These are phyloP conservation scores for Pseudorectes ferrugineus DNA, from an alignment of 2,113 vertebrate species.

Conservation along the genomic window DNA sequence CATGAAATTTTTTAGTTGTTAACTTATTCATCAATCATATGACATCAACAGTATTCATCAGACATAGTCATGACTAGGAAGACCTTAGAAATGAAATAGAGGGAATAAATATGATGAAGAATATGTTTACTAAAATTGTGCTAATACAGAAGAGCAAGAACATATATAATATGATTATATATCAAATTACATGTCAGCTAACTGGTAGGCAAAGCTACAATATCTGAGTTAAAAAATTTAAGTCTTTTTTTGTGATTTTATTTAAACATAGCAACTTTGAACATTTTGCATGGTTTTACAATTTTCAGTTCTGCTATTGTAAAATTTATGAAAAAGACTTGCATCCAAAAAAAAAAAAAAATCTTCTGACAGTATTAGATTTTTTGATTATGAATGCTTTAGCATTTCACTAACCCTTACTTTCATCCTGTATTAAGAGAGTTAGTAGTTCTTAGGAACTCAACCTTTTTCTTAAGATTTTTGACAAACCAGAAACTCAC, in stretches of 20 bases:
- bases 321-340: neutral
- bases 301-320: neutral
- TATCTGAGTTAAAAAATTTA: neutral
- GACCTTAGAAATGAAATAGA: neutral
- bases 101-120: neutral
- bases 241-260: neutral
- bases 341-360: neutral
- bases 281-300: neutral
- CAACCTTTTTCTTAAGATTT: neutral
- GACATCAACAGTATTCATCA: neutral
- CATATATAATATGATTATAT: neutral
- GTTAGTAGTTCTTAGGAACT: neutral
- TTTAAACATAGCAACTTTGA: neutral
- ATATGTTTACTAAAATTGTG: neutral
- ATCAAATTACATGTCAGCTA: neutral
- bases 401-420: neutral
- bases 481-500: neutral
- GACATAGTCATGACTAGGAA: neutral
- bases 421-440: neutral
- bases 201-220: neutral
- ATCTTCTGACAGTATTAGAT: neutral
- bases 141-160: neutral
- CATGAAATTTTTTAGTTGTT: neutral
- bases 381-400: neutral
- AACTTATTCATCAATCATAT: neutral